A percentile compares a stretch with the other conserved stretches of the same genome.
These are phyloP conservation scores for Idris sp. DNA, from an alignment of 1,140 invertebrate species.

Conservation along the genomic window DNA sequence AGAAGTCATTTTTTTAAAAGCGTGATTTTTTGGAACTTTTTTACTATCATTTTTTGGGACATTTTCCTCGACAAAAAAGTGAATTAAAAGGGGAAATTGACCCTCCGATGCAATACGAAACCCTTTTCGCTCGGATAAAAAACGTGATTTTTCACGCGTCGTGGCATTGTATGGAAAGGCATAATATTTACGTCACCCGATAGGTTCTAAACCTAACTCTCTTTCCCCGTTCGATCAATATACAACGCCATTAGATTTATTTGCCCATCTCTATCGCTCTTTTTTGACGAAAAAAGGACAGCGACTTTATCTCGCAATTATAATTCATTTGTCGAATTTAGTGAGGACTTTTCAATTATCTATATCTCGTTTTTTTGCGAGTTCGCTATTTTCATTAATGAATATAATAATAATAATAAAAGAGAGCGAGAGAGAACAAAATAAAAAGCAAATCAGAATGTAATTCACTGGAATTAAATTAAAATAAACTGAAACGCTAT, in stretches of 20 bases:
- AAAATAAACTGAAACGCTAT: slow-evolving; percentile 58
- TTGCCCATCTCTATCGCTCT: slow-evolving; percentile 11
- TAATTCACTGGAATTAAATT: slow-evolving; percentile 50
- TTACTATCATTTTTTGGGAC: too few species aligned
- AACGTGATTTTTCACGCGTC: slow-evolving; percentile 42
- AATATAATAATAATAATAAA: slow-evolving; percentile 42
- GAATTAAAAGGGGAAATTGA: slow-evolving; percentile 29
- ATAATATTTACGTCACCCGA: slow-evolving; percentile 46
- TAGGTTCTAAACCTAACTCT: slow-evolving; percentile 34
- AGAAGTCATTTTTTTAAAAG: too few species aligned
- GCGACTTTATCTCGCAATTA: slow-evolving; percentile 16
- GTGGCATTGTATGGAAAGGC: slow-evolving; percentile 18
- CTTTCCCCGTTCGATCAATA: slow-evolving; percentile 27
- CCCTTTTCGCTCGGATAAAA: slow-evolving; percentile 34
- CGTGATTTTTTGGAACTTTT: too few species aligned
- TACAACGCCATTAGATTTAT: slow-evolving; percentile 41
- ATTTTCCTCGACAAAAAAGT: too few species aligned
- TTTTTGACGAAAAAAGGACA: slow-evolving; percentile 9
- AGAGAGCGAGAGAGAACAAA: slow-evolving; percentile 6
- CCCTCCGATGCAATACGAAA: slow-evolving; percentile 34
- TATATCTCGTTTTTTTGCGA: slow-evolving; percentile 7
- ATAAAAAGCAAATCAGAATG: slow-evolving; percentile 22
- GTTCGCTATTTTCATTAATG: slow-evolving; percentile 48
- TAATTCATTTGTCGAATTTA: slow-evolving; percentile 39
- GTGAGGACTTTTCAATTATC: slow-evolving; percentile 31